A percentile compares a stretch with the other conserved stretches of the same genome.
Evolutionary conservation across 2,888 invertebrate species (phyloP).

Genomic region (Napeogenes sylphis): DNA sequence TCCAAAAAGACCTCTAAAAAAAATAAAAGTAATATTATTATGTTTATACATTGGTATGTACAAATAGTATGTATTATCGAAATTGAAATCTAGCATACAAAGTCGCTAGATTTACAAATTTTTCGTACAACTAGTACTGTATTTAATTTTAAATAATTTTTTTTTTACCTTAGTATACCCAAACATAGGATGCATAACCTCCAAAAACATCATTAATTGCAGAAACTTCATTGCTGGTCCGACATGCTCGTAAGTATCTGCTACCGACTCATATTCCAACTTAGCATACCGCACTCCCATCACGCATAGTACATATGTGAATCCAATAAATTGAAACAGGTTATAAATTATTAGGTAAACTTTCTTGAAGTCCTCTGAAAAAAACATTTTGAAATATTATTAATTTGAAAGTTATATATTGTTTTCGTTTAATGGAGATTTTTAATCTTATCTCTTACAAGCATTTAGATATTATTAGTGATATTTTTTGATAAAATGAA

Average conservation of each 20-base stretch:
- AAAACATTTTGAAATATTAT: not conserved
- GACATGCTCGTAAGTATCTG: slow-evolving; percentile 83
- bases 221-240: slow-evolving; percentile 88
- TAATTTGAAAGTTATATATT: not conserved
- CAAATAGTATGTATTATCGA: no score
- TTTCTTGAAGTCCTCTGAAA: slow-evolving; percentile 85
- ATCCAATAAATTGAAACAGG: slow-evolving; percentile 92
- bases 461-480: no score
- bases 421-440: no score
- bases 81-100: no score
- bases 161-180: slow-evolving; percentile 85
- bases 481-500: no score
- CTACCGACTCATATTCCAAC: slow-evolving; percentile 84
- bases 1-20: no score
- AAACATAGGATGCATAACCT: slow-evolving; percentile 92
- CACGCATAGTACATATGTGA: slow-evolving; percentile 84
- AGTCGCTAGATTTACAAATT: no score
- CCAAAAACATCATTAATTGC: slow-evolving; percentile 89
- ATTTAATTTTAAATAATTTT: slow-evolving; percentile 4
- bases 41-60: no score
- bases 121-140: no score
- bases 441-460: no score
- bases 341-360: slow-evolving; percentile 94
- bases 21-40: no score
- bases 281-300: slow-evolving; percentile 85